These are phyloP conservation scores for Ypsolopha scabrella DNA, from an alignment of 2,888 invertebrate species.

Conservation along the genomic window DNA sequence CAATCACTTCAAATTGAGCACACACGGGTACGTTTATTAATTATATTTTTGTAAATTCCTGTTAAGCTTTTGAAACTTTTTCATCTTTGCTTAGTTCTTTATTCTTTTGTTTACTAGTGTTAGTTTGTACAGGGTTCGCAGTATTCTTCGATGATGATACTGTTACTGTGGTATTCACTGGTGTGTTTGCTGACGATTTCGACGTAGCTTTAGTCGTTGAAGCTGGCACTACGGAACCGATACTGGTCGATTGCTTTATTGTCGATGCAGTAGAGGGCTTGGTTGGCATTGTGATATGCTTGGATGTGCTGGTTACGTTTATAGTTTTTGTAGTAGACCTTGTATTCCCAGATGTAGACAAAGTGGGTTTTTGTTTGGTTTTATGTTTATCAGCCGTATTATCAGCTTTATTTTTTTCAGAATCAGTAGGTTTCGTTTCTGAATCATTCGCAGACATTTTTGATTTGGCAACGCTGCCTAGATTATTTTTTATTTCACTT, in stretches of 20 bases:
- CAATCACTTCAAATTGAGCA: slow-evolving; percentile 38
- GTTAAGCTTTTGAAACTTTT: slow-evolving; percentile 13
- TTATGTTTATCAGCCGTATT: background rate
- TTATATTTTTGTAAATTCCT: slow-evolving; percentile 12
- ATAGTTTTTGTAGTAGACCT: slow-evolving; percentile 1
- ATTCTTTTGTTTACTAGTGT: slow-evolving; percentile 17
- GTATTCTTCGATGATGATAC: no score
- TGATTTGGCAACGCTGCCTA: no score
- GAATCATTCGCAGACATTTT: no score
- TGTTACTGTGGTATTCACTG: no score
- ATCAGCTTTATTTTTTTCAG: background rate
- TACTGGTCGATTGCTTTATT: slow-evolving; percentile 8
- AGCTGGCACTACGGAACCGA: slow-evolving; percentile 7
- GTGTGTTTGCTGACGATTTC: slow-evolving; percentile 10
- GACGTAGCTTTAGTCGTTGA: slow-evolving; percentile 9
- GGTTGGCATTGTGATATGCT: background rate
- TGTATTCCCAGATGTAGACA: background rate
- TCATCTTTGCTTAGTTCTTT: slow-evolving; percentile 20
- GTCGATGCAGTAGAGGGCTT: background rate
- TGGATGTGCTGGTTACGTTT: background rate
- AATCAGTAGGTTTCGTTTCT: background rate
- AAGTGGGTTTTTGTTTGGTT: background rate
- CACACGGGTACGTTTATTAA: slow-evolving; percentile 20
- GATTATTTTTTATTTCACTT: background rate
- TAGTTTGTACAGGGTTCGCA: background rate